Evolutionary conservation across 2,797 vertebrate genomes (phyloP).

Genomic region (Euthynnus affinis): DNA sequence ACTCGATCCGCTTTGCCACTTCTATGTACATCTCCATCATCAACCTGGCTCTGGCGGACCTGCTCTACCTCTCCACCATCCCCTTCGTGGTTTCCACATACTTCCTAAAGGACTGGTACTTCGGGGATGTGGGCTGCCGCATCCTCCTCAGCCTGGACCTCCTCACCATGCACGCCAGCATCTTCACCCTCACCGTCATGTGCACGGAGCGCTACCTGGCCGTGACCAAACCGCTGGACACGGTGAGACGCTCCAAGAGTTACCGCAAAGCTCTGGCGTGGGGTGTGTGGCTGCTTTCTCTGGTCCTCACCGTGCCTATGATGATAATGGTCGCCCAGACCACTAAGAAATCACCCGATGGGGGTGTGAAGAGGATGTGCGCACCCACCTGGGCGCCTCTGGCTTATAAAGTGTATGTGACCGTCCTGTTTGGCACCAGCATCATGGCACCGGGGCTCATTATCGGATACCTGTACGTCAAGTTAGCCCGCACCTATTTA

Average conservation of each 20-base stretch:
- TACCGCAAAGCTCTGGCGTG: slow-evolving; percentile 89
- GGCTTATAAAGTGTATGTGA: slow-evolving; percentile 91
- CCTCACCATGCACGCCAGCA: slow-evolving; percentile 96
- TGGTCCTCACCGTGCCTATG: slow-evolving; percentile 92
- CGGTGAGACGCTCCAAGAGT: slow-evolving; percentile 87
- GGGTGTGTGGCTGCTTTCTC: slow-evolving; percentile 90
- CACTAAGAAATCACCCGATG: slow-evolving; percentile 76
- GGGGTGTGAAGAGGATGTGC: slow-evolving; percentile 90
- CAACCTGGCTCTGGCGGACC: slow-evolving; percentile 93
- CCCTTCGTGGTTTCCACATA: slow-evolving; percentile 94
- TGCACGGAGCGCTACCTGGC: slow-evolving; percentile 93
- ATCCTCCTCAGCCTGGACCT: slow-evolving; percentile 93
- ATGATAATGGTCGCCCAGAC: slow-evolving; percentile 92
- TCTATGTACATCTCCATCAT: slow-evolving; percentile 95
- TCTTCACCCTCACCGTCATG: slow-evolving; percentile 94
- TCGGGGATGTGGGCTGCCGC: slow-evolving; percentile 92
- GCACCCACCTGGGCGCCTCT: slow-evolving; percentile 90
- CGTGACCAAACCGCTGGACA: slow-evolving; percentile 91
- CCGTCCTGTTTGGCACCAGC: slow-evolving; percentile 92
- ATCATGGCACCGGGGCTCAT: slow-evolving; percentile 93
- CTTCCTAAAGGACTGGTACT: slow-evolving; percentile 95
- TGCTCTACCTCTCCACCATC: slow-evolving; percentile 94
- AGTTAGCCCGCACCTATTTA: slow-evolving; percentile 90
- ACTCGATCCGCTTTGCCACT: slow-evolving; percentile 91
- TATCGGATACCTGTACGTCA: slow-evolving; percentile 92